Evolutionary conservation across 2,113 vertebrate species (phyloP), one percentile per base, ranked within the genome.

Genomic region (Puma concolor): DNA sequence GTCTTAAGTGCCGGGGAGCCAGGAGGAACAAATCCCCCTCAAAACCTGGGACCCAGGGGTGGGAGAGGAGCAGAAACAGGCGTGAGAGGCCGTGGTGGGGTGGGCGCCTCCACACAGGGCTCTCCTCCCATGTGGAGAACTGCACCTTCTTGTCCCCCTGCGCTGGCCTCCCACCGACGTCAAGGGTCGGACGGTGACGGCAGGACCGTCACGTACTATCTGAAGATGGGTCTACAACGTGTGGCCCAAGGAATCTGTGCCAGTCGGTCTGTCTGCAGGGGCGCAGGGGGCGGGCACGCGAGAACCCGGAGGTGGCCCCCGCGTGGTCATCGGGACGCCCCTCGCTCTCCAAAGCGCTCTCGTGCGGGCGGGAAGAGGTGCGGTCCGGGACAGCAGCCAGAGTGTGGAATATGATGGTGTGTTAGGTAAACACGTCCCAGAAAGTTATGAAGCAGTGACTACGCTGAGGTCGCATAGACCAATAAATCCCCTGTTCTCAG

Each of bases 331-430:
- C 8, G 9, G 57, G 57, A 23, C 8, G 2, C 57, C 57, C 13
- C 21, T 21, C 21, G 8, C 57, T 60, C 57, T 60, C 57, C 57
- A 60, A 0, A 23, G 57, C 57, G 7, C 57, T 7, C 54, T 1
- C 57, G 2, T 23, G 57, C 17, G 8, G 57, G 57, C 21, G 57
- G 17, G 57, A 23, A 57, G 57, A 17, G 21, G 19, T 60, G 21
- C 8, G 0, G 57, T 23, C 57, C 21, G 9, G 57, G 57, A 2
- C 2, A 60, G 57, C 57, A 60, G 9, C 57, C 21, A 60, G 57
- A 60, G 63, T 10, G 63, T 10, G 16, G 50, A 5, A 2, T 1
- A 0, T 0, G 11, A 15, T 0, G n/a, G 2, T 0, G 0, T 0
- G 1, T 33, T 11, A 2, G 44, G 13, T 14, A 9, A 25, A 25